A percentile compares a stretch with the other conserved stretches of the same genome.
Evolutionary conservation across 1,140 invertebrate genomes (phyloP).

Genomic region (Coenobita brevimanus): DNA sequence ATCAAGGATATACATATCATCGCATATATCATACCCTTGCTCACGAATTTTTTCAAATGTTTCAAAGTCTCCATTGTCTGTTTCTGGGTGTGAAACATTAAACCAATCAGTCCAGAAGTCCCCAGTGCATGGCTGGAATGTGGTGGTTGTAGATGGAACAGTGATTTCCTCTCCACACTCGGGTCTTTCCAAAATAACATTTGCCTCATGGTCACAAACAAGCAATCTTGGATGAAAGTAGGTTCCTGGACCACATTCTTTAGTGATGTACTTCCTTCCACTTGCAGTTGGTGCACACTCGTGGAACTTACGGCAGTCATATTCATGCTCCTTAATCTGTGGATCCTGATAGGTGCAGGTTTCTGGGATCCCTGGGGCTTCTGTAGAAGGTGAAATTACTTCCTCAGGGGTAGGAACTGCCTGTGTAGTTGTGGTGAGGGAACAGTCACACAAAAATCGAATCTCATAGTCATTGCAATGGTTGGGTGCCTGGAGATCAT

Average conservation of each 20-base stretch:
- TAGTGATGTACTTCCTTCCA: slow-evolving; percentile 75
- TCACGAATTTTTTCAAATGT: slow-evolving; percentile 68
- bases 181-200: slow-evolving; percentile 78
- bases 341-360: slow-evolving; percentile 71
- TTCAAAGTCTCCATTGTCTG: slow-evolving; percentile 70
- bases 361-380: slow-evolving; percentile 9
- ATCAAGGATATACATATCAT: slow-evolving; percentile 67
- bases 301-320: slow-evolving; percentile 78
- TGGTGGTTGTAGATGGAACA: neutral
- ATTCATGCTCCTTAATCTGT: slow-evolving; percentile 74
- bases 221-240: slow-evolving; percentile 79
- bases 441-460: slow-evolving; percentile 74
- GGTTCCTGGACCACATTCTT: slow-evolving; percentile 76
- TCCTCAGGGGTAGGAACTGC: neutral
- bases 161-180: slow-evolving; percentile 74
- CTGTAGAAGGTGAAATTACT: too few species aligned
- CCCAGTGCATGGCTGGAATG: slow-evolving; percentile 36
- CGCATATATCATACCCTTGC: slow-evolving; percentile 68
- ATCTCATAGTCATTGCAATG: slow-evolving; percentile 74
- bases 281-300: slow-evolving; percentile 71
- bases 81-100: slow-evolving; percentile 58
- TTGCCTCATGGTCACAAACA: slow-evolving; percentile 79
- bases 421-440: slow-evolving; percentile 46
- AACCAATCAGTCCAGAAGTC: slow-evolving; percentile 69
- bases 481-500: slow-evolving; percentile 71